A percentile compares a stretch with the other conserved stretches of the same genome.
Evolutionary conservation across 2,797 vertebrate genomes (phyloP).

Genomic region (Poeciliopsis presidionis): DNA sequence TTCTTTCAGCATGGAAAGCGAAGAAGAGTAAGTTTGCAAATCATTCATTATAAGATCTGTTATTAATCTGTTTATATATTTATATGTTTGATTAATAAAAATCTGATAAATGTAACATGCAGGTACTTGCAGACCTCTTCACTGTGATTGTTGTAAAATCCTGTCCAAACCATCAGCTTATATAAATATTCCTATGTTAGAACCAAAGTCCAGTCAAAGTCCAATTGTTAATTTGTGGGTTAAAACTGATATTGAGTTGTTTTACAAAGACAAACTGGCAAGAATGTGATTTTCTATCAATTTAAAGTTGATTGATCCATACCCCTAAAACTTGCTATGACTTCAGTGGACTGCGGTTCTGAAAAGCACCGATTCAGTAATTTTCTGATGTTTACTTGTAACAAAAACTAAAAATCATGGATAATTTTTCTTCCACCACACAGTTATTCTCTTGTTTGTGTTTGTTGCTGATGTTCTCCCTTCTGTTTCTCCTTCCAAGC

Average conservation of each 20-base stretch:
- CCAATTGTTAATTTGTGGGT: neutral
- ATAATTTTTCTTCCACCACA: neutral
- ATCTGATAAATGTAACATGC: neutral
- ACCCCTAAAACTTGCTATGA: neutral
- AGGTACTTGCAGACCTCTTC: neutral
- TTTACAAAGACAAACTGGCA: neutral
- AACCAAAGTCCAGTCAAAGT: neutral
- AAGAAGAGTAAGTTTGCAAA: neutral
- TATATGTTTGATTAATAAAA: neutral
- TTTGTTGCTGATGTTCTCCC: neutral
- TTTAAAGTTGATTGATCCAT: neutral
- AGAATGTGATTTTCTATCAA: neutral
- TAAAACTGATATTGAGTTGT: neutral
- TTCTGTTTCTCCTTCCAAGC: neutral
- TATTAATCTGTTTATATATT: neutral
- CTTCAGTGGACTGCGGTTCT: neutral
- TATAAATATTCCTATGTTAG: neutral
- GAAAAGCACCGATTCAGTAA: neutral
- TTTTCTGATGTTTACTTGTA: neutral
- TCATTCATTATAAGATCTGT: neutral
- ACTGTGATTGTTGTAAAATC: neutral
- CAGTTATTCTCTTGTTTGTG: neutral
- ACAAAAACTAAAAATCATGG: neutral
- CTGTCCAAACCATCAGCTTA: neutral
- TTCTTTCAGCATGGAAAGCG: neutral